phyloP scores from a whole-genome alignment of 2,888 invertebrate genomes.

The Hyppa rectilinea region DNA sequence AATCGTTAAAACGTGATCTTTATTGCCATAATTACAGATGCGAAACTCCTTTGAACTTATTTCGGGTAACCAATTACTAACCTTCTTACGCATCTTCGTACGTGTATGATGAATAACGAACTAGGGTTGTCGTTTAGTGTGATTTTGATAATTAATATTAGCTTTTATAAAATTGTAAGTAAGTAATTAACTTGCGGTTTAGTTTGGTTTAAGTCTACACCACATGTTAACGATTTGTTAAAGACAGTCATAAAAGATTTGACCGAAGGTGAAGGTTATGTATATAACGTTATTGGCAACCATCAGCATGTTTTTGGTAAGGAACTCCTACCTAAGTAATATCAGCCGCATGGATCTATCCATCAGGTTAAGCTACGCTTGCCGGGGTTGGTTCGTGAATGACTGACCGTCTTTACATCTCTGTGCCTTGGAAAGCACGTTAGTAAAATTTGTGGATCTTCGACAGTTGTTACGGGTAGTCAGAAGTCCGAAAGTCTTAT shows the following conservation, averaged over 20 bases:
- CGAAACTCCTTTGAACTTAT: slow-evolving; percentile 61
- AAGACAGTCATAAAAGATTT: neutral
- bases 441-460: too few species aligned
- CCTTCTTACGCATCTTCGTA: slow-evolving; percentile 40
- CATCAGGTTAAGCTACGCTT: too few species aligned
- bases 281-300: neutral
- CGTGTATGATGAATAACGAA: slow-evolving; percentile 37
- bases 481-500: too few species aligned
- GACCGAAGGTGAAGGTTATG: neutral
- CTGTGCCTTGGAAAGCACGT: too few species aligned
- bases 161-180: slow-evolving; percentile 38
- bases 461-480: too few species aligned
- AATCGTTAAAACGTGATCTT: slow-evolving; percentile 64
- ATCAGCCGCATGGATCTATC: too few species aligned
- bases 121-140: slow-evolving; percentile 44
- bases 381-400: too few species aligned
- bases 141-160: slow-evolving; percentile 38
- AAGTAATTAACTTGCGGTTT: slow-evolving; percentile 43
- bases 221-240: neutral
- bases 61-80: slow-evolving; percentile 60
- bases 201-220: slow-evolving; percentile 20
- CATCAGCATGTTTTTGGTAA: neutral
- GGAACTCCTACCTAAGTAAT: too few species aligned
- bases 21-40: slow-evolving; percentile 61
- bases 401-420: too few species aligned